A percentile compares a stretch with the other conserved stretches of the same genome.
Evolutionary conservation across 2,888 invertebrate genomes (phyloP).

Genomic region (Harpagoxenus sublaevis): DNA sequence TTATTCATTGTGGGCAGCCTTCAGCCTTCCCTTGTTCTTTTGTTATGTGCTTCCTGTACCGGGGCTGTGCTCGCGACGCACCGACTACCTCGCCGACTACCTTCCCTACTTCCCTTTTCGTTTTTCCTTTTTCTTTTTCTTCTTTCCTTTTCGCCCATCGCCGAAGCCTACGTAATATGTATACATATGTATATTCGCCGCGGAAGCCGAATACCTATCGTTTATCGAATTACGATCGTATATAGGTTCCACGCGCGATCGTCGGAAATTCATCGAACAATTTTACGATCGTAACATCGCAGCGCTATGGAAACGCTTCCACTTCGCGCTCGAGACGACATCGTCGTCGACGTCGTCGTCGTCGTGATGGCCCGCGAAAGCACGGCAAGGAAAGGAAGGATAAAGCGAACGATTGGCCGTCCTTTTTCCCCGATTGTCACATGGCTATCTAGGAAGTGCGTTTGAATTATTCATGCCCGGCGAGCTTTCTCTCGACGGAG

Average conservation of each 20-base stretch:
- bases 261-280: slow-evolving; percentile 55
- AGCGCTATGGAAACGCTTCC: slow-evolving; percentile 31
- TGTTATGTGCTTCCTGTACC: slow-evolving; percentile 78
- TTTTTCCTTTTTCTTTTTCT: not conserved
- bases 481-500: slow-evolving; percentile 43
- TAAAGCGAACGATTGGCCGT: slow-evolving; percentile 54
- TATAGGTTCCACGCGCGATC: slow-evolving; percentile 28
- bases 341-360: not conserved
- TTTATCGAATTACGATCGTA: slow-evolving; percentile 76
- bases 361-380: slow-evolving; percentile 6
- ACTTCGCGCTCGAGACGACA: not conserved
- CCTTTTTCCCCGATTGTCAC: slow-evolving; percentile 53
- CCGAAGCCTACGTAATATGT: slow-evolving; percentile 66
- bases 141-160: slow-evolving; percentile 48
- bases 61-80: slow-evolving; percentile 56
- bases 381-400: slow-evolving; percentile 30
- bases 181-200: slow-evolving; percentile 60
- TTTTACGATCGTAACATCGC: slow-evolving; percentile 33
- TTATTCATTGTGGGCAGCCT: slow-evolving; percentile 81
- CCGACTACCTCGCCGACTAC: slow-evolving; percentile 68
- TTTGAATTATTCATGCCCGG: slow-evolving; percentile 50
- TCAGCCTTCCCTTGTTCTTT: slow-evolving; percentile 81
- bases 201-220: slow-evolving; percentile 62
- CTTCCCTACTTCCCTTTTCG: slow-evolving; percentile 30
- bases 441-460: slow-evolving; percentile 51